Conservation (phyloP, 2,113 vertebrate genomes). For the Tor tambroides region DNA sequence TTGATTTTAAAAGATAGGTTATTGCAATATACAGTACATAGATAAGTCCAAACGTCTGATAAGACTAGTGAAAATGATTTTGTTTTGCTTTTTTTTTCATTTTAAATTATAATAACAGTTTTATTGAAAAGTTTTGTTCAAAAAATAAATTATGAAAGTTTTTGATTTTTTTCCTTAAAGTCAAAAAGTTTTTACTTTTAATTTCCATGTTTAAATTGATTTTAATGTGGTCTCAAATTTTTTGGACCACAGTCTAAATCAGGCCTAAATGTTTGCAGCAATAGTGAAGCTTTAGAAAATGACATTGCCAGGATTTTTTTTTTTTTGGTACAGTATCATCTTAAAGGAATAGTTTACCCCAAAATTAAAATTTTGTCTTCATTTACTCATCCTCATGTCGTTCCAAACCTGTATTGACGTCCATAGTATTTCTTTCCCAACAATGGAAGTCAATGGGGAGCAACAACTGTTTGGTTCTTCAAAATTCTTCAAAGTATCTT, state of each 20-base stretch:
- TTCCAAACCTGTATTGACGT: no score
- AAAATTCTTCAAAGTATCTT: no score
- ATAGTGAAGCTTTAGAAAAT: not conserved
- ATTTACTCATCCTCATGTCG: no score
- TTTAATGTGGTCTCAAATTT: not conserved
- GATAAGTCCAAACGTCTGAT: not conserved
- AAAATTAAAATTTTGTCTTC: no score
- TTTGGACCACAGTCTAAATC: no score
- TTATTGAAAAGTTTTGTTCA: not conserved
- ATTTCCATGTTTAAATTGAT: not conserved
- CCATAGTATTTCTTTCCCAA: no score
- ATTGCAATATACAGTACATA: not conserved
- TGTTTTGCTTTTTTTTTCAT: not conserved
- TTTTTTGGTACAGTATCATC: not conserved
- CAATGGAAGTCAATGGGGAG: no score
- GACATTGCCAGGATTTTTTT: not conserved
- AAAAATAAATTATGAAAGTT: no score
- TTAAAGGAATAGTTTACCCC: not conserved
- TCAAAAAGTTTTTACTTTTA: not conserved
- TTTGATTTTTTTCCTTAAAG: no score
- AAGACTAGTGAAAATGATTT: not conserved
- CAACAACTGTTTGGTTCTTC: no score
- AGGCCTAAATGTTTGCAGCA: not conserved
- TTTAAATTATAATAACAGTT: not conserved
- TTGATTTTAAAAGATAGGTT: constrained; percentile 4